Evolutionary conservation across 2,113 vertebrate species (phyloP), one percentile per base, ranked within the genome.

Genomic region (Scopus umbretta): DNA sequence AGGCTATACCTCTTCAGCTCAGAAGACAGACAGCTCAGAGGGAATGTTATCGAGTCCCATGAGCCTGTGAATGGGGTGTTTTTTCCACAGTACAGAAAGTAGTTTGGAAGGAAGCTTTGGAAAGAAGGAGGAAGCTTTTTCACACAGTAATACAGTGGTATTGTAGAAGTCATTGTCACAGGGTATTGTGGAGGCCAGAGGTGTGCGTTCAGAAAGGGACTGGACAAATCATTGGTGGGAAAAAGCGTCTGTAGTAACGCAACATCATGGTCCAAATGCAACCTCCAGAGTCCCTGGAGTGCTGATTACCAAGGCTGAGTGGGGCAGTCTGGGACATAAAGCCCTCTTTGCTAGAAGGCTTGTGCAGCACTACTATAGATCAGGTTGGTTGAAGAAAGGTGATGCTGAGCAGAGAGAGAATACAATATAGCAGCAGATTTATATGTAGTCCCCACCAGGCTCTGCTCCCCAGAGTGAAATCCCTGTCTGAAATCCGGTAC

Each of bases 1-100:
- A 75, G 71, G 36, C 20, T 74, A 7, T 74, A 40, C 22, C 16
- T 49, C 59, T 82, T 82, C 65, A 58, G 55, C 43, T 88, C 45
- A 26, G 66, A 66, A 53, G 25, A 36, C 45, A 81, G 40, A 32
- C 34, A 53, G 38, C 52, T 89, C 50, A 73, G 63, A 78, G 49
- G 45, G 23, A 84, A 12, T 7, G 13, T 45, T 89, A 66, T n/a
- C 0, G 0, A 55, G 47, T n/a, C 36, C 43, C 42, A 30, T 3
- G 22, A 89, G 45, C 65, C 65, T 61, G 27, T 43, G 59, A 84
- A 36, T 8, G 12, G 18, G 9, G 6, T 80, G 16, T 3, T 40
- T 88, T 53, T 34, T 59, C 34, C 42, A 58, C 7, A 2, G 38
- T 71, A 16, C 45, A 85, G 50, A 58, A 79, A 79, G 52, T 5